These are phyloP conservation scores for Sebastes glaucus DNA, from an alignment of 2,797 vertebrate species.

Conservation along the genomic window DNA sequence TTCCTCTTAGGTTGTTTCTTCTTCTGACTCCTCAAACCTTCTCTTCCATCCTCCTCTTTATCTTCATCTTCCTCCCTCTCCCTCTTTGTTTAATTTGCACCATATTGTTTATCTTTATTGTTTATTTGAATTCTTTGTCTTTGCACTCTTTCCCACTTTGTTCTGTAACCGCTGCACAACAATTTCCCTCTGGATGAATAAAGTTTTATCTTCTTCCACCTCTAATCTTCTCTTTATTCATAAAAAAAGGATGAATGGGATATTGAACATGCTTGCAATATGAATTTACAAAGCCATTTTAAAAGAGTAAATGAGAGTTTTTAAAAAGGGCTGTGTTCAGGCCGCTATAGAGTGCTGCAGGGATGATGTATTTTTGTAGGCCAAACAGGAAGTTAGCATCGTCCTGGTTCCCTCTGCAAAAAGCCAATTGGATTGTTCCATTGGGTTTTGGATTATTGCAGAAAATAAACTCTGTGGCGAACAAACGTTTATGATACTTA, in stretches of 20 bases:
- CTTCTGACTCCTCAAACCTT: background rate
- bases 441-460: too few species aligned
- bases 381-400: too few species aligned
- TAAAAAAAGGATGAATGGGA: background rate
- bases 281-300: too few species aligned
- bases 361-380: too few species aligned
- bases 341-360: too few species aligned
- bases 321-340: too few species aligned
- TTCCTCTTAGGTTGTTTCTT: too few species aligned
- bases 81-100: background rate
- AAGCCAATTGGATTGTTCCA: too few species aligned
- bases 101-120: background rate
- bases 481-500: too few species aligned
- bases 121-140: background rate
- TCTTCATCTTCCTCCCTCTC: background rate
- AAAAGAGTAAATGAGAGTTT: too few species aligned
- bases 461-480: too few species aligned
- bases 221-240: background rate
- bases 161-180: background rate
- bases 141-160: background rate
- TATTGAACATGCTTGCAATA: background rate
- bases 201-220: background rate
- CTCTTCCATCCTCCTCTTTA: background rate
- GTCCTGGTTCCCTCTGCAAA: accelerated
- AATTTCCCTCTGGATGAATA: background rate